Percentiles rank a stretch among this genome's conserved stretches.
Conservation (phyloP, 2,797 vertebrate species). For the Oreochromis mossambicus region DNA sequence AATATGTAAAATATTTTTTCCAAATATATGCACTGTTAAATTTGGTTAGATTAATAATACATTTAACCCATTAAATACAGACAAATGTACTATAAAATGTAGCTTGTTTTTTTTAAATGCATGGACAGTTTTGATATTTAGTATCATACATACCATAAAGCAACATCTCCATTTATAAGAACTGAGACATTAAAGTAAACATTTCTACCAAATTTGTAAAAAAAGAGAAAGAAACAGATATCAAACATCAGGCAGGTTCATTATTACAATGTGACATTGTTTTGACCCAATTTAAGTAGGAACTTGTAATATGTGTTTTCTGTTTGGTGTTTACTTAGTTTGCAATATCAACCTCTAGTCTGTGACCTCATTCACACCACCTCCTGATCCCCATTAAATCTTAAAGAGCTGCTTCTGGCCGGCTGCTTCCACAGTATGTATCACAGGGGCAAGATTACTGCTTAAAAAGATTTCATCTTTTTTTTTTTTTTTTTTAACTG, state of each 20-base stretch:
- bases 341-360: background rate
- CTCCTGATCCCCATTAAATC: constrained; percentile 41
- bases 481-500: background rate
- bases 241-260: background rate
- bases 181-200: too few relatives aligned
- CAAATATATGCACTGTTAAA: too few relatives aligned
- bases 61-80: too few relatives aligned
- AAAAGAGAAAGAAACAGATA: background rate
- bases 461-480: background rate
- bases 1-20: too few relatives aligned
- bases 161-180: too few relatives aligned
- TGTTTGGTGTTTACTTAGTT: constrained; percentile 3
- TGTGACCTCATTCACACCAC: constrained; percentile 5
- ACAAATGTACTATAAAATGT: too few relatives aligned
- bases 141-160: too few relatives aligned
- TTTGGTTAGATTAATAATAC: too few relatives aligned
- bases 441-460: background rate
- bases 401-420: constrained; percentile 32
- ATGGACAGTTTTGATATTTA: too few relatives aligned
- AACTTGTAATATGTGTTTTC: background rate
- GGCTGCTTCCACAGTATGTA: constrained; percentile 1
- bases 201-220: too few relatives aligned
- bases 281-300: background rate
- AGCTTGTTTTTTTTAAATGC: too few relatives aligned
- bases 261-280: background rate